Evolutionary conservation across 2,888 invertebrate genomes (phyloP).

Genomic region (Amiota mariae): DNA sequence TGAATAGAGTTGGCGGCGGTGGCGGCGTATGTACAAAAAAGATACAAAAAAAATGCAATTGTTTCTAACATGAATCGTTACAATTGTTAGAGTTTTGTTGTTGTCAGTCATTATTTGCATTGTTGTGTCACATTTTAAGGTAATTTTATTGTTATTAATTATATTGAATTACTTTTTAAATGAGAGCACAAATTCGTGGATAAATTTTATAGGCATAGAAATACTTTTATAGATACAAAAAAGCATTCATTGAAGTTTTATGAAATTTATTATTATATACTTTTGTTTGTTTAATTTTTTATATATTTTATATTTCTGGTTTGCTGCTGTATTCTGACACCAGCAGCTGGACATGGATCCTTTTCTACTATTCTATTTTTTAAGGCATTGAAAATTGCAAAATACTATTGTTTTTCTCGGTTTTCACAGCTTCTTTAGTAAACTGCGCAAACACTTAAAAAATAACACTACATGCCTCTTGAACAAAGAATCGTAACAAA

Average conservation of each 20-base stretch:
- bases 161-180: constrained; percentile 57
- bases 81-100: constrained; percentile 37
- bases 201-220: not conserved
- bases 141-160: constrained; percentile 66
- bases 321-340: constrained; percentile 7
- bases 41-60: constrained; percentile 44
- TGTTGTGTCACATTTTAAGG: constrained; percentile 62
- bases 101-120: constrained; percentile 41
- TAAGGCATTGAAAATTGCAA: too few species aligned
- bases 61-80: constrained; percentile 46
- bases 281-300: constrained; percentile 59
- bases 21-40: constrained; percentile 18
- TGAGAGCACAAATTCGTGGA: constrained; percentile 27
- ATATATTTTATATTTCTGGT: not conserved
- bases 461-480: constrained; percentile 1
- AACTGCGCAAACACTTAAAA: constrained; percentile 2
- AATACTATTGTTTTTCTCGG: too few species aligned
- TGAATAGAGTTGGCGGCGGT: constrained; percentile 53
- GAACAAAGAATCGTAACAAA: constrained; percentile 10
- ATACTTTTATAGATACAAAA: not conserved
- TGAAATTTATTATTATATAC: constrained; percentile 35
- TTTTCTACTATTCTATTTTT: too few species aligned
- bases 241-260: too few species aligned
- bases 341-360: not conserved
- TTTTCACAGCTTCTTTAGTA: constrained; percentile 20